Evolutionary conservation across 1,140 invertebrate genomes (phyloP).

Genomic region (Heliothis virescens): DNA sequence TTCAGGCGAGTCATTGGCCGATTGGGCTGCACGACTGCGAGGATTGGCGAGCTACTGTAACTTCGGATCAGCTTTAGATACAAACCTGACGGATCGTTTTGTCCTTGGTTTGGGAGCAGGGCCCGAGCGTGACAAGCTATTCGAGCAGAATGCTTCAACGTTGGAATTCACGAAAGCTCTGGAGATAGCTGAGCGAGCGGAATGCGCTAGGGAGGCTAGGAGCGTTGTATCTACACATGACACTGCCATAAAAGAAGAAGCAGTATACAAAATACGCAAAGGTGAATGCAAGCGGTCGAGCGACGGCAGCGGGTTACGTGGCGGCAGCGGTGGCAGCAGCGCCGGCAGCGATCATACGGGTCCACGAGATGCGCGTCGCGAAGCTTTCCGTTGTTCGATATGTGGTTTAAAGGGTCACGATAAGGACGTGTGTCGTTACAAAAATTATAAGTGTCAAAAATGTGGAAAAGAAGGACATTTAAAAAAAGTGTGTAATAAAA

Average conservation of each 20-base stretch:
- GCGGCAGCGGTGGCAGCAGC: not conserved
- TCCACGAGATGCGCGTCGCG: not conserved
- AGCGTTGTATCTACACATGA: not conserved
- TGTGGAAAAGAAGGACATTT: not conserved
- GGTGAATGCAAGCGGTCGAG: not conserved
- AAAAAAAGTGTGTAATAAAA: not conserved
- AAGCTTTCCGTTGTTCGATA: not conserved
- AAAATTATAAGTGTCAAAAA: conserved; percentile 14
- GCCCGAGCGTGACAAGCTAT: not conserved
- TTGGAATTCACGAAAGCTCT: not conserved
- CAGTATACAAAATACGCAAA: not conserved
- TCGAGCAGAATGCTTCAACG: not conserved
- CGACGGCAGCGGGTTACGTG: not conserved
- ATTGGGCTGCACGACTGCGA: not conserved
- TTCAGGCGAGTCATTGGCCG: not conserved
- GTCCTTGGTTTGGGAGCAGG: not conserved
- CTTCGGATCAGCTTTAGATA: not conserved
- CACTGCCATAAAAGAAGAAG: not conserved
- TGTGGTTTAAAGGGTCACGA: not conserved
- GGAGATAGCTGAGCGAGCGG: not conserved
- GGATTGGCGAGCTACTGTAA: not conserved
- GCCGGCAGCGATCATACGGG: not conserved
- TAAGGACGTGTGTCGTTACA: not conserved
- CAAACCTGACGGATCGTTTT: not conserved
- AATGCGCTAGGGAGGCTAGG: not conserved